phyloP scores from a whole-genome alignment of 2,113 vertebrate species.

The Gopherus flavomarginatus region DNA sequence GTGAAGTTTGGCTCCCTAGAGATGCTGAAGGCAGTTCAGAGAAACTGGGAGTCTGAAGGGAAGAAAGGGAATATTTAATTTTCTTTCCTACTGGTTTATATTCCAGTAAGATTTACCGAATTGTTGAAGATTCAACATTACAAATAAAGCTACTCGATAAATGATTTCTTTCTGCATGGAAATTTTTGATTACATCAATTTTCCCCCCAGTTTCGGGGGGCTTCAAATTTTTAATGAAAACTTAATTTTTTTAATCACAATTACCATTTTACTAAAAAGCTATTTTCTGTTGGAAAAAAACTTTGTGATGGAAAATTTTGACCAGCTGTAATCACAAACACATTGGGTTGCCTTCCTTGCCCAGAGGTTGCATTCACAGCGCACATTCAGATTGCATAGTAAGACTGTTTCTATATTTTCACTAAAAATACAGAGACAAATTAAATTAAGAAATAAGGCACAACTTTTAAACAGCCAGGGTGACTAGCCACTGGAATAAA shows the following conservation, averaged over 20 bases:
- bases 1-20: slow-evolving; percentile 18
- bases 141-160: background rate
- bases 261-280: too few relatives aligned
- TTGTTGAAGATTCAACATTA: slow-evolving; percentile 20
- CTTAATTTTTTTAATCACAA: background rate
- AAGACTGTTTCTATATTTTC: too few relatives aligned
- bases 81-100: slow-evolving; percentile 53
- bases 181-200: background rate
- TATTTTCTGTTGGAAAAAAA: too few relatives aligned
- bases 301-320: too few relatives aligned
- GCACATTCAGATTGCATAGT: too few relatives aligned
- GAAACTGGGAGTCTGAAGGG: slow-evolving; percentile 23
- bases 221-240: background rate
- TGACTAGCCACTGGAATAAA: too few relatives aligned
- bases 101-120: slow-evolving; percentile 60
- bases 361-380: too few relatives aligned
- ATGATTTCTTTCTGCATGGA: background rate
- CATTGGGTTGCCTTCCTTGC: too few relatives aligned
- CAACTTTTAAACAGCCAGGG: too few relatives aligned
- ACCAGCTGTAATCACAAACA: too few relatives aligned
- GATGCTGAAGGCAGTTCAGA: slow-evolving; percentile 57
- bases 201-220: background rate
- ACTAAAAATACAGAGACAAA: too few relatives aligned
- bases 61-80: slow-evolving; percentile 43
- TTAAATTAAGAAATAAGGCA: too few relatives aligned